Evolutionary conservation across 2,888 invertebrate species (phyloP), one percentile per base, ranked within the genome.

Genomic region (Erannis defoliaria): DNA sequence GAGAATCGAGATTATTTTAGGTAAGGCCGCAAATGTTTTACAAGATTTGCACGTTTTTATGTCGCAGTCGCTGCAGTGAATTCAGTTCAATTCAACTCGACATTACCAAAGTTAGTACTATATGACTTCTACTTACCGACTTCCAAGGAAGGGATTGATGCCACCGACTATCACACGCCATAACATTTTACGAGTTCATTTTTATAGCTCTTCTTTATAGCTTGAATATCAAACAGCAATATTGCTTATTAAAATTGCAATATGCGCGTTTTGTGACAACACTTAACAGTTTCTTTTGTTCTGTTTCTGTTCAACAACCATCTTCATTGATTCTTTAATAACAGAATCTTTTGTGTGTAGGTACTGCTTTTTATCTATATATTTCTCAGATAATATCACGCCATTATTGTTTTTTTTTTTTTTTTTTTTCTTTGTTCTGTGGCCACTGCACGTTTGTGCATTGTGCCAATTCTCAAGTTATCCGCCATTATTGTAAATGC

Each of bases 211-310:
- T 48, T 55, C 53, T 66, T 68, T 68, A 68, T 65, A 53, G 62
- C 70, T 55, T 55, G 66, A 68, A 70, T 68, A 70, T 64, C 64
- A 62, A 68, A 70, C 66, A 64, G 38, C 62, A 66, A 67, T 68
- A 66, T 63, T 63, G 64, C 64, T 70, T 68, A 66, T 70, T 64
- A 66, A 67, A 64, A 64, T 62, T 66, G 62, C 62, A 64, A 63
- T 64, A 59, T 46, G 38, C 16, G 43, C 35, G 29, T 12, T 18
- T 26, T 43, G 29, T 59, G 42, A 49, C 49, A 45, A 45, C 35
- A 35, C 10, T 23, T 23, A 37, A 14, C 21, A 23, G 10, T 10
- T 10, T 29, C 16, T 6, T 46, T 40, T 35, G 42, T 35, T 21
- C 12, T 57, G 33, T 54, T 40, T 40, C 23, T 23, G 33, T 6